These are phyloP conservation scores for Motacilla alba DNA, from an alignment of 2,113 vertebrate species.

Conservation along the genomic window DNA sequence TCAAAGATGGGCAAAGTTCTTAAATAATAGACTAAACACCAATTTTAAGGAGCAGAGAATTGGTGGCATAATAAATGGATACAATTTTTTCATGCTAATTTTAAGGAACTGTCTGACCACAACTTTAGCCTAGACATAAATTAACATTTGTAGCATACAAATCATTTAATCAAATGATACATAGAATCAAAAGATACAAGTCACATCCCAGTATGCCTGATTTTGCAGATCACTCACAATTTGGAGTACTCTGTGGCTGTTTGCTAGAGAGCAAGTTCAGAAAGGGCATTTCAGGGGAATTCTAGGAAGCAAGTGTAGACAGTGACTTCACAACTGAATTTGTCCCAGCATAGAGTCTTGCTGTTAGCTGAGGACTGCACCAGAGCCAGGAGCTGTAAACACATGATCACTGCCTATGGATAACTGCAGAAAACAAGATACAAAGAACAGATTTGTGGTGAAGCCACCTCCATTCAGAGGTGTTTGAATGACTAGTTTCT, in stretches of 20 bases:
- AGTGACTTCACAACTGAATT: background rate
- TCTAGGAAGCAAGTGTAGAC: background rate
- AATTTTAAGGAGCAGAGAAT: background rate
- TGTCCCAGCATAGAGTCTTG: background rate
- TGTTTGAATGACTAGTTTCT: background rate
- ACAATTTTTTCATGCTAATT: background rate
- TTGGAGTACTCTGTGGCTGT: background rate
- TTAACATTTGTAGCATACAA: background rate
- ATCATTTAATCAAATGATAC: background rate
- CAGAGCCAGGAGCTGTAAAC: background rate
- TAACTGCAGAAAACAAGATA: background rate
- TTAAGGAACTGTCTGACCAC: background rate
- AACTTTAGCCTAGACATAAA: background rate
- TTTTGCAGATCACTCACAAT: background rate
- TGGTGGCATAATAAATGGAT: background rate
- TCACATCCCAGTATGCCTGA: background rate
- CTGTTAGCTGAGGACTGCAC: background rate
- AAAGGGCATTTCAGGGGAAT: background rate
- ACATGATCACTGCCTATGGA: background rate
- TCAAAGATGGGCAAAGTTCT: background rate
- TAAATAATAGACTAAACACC: background rate
- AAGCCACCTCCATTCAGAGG: background rate
- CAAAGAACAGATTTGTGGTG: background rate
- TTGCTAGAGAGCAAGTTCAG: background rate
- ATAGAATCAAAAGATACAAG: background rate